Evolutionary conservation across 2,797 vertebrate species (phyloP).

Genomic region (Petrocephalus sullivani): DNA sequence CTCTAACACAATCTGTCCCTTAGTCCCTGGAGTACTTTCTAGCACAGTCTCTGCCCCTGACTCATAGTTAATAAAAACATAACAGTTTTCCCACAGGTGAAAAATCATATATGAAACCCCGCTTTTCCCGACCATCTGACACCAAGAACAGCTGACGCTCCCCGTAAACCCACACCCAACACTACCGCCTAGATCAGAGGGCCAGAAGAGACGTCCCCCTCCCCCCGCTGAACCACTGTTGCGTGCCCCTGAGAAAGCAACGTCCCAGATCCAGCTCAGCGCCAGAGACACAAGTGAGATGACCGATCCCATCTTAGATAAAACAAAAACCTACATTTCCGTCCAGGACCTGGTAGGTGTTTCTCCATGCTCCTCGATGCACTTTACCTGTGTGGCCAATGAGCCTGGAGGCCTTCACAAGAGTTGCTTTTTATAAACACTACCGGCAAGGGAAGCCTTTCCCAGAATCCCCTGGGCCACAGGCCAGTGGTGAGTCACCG

Average conservation of each 20-base stretch:
- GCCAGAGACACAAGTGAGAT: background rate
- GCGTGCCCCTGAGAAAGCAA: background rate
- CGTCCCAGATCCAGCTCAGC: background rate
- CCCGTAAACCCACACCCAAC: background rate
- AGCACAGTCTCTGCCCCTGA: no score
- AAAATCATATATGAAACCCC: background rate
- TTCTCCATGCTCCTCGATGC: background rate
- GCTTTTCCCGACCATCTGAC: background rate
- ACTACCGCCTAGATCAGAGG: background rate
- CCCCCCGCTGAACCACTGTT: background rate
- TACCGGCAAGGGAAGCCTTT: background rate
- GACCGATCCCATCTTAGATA: background rate
- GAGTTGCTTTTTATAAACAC: background rate
- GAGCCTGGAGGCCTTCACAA: background rate
- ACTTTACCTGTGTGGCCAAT: background rate
- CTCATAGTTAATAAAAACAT: background rate
- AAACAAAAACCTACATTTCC: background rate
- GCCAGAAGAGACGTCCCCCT: background rate
- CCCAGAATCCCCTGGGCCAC: slow-evolving; percentile 11
- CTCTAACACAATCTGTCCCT: no score
- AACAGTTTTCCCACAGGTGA: background rate
- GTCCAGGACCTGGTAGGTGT: background rate
- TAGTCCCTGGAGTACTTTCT: no score
- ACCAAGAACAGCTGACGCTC: background rate
- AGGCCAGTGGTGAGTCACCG: slow-evolving; percentile 14